Conservation (phyloP, 2,113 vertebrate species). For the Pitta sordida region DNA sequence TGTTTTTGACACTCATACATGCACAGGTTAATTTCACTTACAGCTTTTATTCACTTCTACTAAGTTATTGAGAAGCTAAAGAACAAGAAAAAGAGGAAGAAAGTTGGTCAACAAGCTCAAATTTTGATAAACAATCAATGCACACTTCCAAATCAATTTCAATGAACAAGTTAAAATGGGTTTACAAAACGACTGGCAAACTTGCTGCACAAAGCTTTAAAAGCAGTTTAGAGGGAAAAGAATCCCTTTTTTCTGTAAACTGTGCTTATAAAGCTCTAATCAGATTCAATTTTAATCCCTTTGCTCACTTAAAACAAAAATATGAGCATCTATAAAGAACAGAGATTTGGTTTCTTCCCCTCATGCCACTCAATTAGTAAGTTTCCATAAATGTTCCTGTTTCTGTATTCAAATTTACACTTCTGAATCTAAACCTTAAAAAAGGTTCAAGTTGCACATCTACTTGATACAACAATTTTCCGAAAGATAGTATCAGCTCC, state of each 20-base stretch:
- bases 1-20: background rate
- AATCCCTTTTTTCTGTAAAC: background rate
- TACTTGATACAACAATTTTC: background rate
- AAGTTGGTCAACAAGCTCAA: background rate
- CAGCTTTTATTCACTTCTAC: background rate
- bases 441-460: background rate
- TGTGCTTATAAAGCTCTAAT: background rate
- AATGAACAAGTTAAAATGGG: background rate
- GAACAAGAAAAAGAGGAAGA: background rate
- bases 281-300: background rate
- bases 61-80: background rate
- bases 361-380: background rate
- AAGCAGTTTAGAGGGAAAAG: background rate
- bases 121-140: background rate
- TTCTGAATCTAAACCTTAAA: background rate
- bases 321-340: background rate
- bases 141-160: background rate
- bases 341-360: fast-evolving
- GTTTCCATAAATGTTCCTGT: background rate
- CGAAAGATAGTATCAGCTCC: background rate
- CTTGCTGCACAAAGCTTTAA: background rate
- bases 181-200: background rate
- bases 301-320: background rate
- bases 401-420: background rate
- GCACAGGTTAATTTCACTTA: background rate